Base-by-base conservation (phyloP, 2,113 vertebrate species). In the Channa argus region DNA sequence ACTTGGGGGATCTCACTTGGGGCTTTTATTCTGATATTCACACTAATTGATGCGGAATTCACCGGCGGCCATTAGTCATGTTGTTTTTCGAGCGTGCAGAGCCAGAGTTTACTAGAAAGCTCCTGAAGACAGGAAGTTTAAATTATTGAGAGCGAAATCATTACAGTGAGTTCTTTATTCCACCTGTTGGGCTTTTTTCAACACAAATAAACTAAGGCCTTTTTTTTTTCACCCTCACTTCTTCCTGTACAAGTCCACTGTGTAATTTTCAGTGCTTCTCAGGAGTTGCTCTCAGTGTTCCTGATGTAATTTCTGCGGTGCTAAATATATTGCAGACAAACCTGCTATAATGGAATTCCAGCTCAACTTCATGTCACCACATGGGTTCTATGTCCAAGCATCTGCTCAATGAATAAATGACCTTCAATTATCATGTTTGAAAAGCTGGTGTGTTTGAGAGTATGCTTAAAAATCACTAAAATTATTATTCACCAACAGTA, bases 121-220 rank as follows among this genome's bases (percentile, higher is more conserved):
- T 24, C 24, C 24, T 24, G 24, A 24, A 24, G 24, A 24, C 24
- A 24, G 24, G 24, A 24, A 24, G 24, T 24, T 24, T 24, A 24
- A 77, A 72, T 73, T 54, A 79, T 63, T 12, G 39, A 87, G 55
- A 12, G 9, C 10, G 63, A 43, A 58, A 71, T 72, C 37, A 73
- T 70, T 77, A 47, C 60, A 8, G 41, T 39, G 39, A 0, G 8
- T 33, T 69, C 36, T 61, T 64, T 41, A 63, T 52, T n/a, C 66
- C 36, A 60, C 60, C 59, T 50, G 14, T 69, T 63, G 0, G 24
- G 5, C 36, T 63, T 58, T 47, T 8, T 62, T 63, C 24, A 12
- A 1, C 53, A 41, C 33, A 56, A 33, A 70, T 10, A 2, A 5
- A 63, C 34, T 47, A 58, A 36, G 41, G 36, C 4, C 52, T 52